Evolutionary conservation across 2,113 vertebrate species (phyloP), one percentile per base, ranked within the genome.

Genomic region (Cygnus atratus): DNA sequence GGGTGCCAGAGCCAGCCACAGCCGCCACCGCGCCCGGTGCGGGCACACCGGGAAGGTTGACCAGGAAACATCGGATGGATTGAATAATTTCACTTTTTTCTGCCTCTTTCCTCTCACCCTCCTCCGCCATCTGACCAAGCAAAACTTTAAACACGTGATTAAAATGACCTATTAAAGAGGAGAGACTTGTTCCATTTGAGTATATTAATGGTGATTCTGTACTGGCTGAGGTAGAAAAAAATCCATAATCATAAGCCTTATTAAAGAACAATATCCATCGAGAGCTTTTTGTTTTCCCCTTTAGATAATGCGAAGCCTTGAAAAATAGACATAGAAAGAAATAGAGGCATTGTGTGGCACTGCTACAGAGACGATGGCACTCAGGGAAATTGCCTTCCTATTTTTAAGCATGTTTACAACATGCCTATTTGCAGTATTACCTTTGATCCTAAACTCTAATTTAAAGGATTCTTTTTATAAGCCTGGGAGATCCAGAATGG

Each of bases 231-330:
- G 50, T 75, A 78, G 70, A 54, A 80, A 19, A 91, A 84, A 95
- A 76, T 82, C 90, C 91, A 94, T 94, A 88, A 95, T 96, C 97
- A 92, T 90, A 87, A 91, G 88, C 93, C 85, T 94, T 96, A 88
- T 96, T 95, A 88, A 94, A 95, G 94, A 92, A 77, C 72, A 90
- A 93, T 93, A 93, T 90, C 92, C 92, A 92, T 77, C 0, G 5
- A 95, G 72, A 46, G 78, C 58, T 93, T 88, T 93, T 91, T 90
- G 76, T 71, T 85, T 96, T 83, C 75, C 72, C 58, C 84, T 94
- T 91, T 73, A 54, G 81, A 88, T 88, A 75, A 95, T 70, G 35
- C 1, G 11, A 89, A 94, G 70, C 87, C 57, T 93, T 87, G 87
- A 79, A 88, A 96, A 97, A 94, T 54, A 92, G 76, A 52, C 61